phyloP scores from a whole-genome alignment of 1,140 invertebrate genomes.

The Drusus annulatus region DNA sequence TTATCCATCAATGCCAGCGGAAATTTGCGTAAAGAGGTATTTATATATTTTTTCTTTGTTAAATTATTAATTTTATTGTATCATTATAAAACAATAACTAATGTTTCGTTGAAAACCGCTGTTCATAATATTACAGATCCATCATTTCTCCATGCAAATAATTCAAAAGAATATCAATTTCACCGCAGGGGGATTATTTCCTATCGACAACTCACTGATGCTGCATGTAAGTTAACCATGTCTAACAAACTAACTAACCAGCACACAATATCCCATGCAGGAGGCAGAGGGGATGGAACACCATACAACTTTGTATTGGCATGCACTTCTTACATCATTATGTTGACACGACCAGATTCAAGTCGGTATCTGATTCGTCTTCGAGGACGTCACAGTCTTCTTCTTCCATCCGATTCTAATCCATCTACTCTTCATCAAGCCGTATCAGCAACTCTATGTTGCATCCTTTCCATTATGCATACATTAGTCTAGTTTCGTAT shows the following conservation, averaged over 20 bases:
- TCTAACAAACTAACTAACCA: background rate
- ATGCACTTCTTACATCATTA: too few relatives aligned
- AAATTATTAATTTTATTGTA: background rate
- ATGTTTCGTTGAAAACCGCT: background rate
- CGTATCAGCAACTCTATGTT: too few relatives aligned
- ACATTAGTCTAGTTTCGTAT: too few relatives aligned
- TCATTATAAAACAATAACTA: background rate
- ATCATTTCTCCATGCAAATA: conserved; percentile 64
- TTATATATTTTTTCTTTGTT: too few relatives aligned
- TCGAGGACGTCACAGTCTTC: too few relatives aligned
- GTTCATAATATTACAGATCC: conserved; percentile 56
- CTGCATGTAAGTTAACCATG: conserved; percentile 61
- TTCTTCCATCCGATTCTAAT: too few relatives aligned
- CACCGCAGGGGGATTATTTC: conserved; percentile 63
- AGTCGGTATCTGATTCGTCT: too few relatives aligned
- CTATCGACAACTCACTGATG: conserved; percentile 62
- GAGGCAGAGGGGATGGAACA: too few relatives aligned
- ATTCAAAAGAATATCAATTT: conserved; percentile 62
- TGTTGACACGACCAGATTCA: too few relatives aligned
- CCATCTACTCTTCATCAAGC: too few relatives aligned
- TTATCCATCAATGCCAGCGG: background rate
- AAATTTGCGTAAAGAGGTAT: background rate
- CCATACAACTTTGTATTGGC: too few relatives aligned
- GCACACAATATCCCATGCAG: background rate
- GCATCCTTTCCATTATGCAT: too few relatives aligned